Evolutionary conservation across 2,113 vertebrate species (phyloP).

Genomic region (Epinephelus moara): DNA sequence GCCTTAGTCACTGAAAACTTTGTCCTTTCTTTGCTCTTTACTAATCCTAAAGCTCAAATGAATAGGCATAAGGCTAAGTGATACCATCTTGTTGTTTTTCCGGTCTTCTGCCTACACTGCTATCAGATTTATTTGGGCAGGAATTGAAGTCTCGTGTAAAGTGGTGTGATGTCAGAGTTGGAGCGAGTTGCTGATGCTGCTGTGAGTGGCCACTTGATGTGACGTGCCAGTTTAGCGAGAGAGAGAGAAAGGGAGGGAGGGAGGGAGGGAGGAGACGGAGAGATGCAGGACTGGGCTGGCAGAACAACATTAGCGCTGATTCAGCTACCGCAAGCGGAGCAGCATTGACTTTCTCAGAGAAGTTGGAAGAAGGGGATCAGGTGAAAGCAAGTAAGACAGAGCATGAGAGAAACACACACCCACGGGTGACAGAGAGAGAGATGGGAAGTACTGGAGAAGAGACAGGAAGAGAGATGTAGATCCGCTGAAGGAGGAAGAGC

Average conservation of each 20-base stretch:
- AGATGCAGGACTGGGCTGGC: conserved; percentile 42
- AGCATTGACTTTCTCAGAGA: conserved; percentile 74
- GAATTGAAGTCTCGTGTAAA: conserved; percentile 60
- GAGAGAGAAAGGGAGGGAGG: conserved; percentile 21
- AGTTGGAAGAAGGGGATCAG: conserved; percentile 54
- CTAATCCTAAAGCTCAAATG: background rate
- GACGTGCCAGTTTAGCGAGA: conserved; percentile 47
- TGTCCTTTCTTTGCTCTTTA: background rate
- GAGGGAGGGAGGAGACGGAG: conserved; percentile 37
- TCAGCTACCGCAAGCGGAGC: conserved; percentile 73
- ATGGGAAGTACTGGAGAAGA: conserved; percentile 37
- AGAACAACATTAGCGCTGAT: conserved; percentile 73
- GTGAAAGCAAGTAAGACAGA: conserved; percentile 62
- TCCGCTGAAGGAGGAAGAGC: conserved; percentile 51
- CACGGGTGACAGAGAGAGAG: conserved; percentile 38
- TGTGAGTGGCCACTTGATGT: conserved; percentile 64
- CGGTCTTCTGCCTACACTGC: conserved; percentile 5
- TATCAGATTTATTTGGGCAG: conserved; percentile 54
- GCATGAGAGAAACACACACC: conserved; percentile 41
- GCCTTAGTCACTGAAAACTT: background rate
- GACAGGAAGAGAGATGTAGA: conserved; percentile 50
- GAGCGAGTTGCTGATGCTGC: conserved; percentile 47
- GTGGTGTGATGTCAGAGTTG: conserved; percentile 64
- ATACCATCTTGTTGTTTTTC: conserved; percentile 9
- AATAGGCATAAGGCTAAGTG: background rate